Base-by-base conservation (phyloP, 1,140 invertebrate species). In the Ceratina australensis region DNA sequence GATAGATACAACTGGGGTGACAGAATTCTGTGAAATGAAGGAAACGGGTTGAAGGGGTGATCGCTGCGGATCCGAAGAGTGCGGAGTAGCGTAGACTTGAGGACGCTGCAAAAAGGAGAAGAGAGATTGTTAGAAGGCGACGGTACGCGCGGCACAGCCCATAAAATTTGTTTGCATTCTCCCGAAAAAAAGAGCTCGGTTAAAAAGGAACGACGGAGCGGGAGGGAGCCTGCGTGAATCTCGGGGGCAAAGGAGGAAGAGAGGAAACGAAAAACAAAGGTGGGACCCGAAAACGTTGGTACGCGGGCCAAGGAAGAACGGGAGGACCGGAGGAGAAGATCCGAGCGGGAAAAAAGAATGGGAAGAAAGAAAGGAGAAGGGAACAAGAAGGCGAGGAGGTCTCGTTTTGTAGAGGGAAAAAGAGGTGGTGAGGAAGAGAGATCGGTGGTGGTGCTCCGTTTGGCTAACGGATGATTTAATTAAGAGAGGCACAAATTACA, bases 401-500 rank as follows among this genome's bases (percentile, higher is more conserved):
- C 20, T 64, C 49, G 49, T 42, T 54, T 61, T 20, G 49, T 12
- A 26, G 60, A n/a, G 16, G 20, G 28, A 4, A 10, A 15, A 56
- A 47, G 18, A 66, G 52, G 20, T 47, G 52, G 26, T 63, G 47
- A 24, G 54, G 66, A 16, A 18, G 63, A 69, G 50, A 5, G 52
- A 74, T 65, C 33, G 72, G 71, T 42, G 8, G 71, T 42, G 8
- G 33, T 42, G 84, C 71, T 85, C 83, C 81, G 86, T 82, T 88
- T 87, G 90, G 89, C 91, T 91, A 92, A 92, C 92, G 90, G 91
- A 92, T 92, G 92, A 92, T 92, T 91, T 92, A 92, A 92, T 92
- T 92, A 92, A 92, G 91, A 92, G 89, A 89, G 88, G 90, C 92
- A 92, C 91, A 92, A 92, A 92, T 92, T 92, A 92, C 92, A 90